phyloP scores from a whole-genome alignment of 2,113 vertebrate genomes.

The Nothoprocta perdicaria region DNA sequence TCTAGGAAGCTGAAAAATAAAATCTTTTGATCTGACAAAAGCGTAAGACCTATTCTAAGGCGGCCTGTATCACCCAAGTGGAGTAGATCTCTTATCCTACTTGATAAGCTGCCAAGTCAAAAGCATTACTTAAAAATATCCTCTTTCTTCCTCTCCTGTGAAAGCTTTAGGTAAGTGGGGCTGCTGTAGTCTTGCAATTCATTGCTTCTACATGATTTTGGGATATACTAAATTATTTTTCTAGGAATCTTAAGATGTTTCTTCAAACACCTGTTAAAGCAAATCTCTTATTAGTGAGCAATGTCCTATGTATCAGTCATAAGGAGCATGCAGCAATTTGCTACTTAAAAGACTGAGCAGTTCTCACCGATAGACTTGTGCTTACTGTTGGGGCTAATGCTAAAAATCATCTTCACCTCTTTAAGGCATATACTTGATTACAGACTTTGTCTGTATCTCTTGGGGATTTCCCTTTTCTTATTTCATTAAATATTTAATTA shows the following conservation, averaged over 20 bases:
- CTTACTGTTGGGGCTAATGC: neutral
- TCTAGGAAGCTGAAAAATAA: neutral
- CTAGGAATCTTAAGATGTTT: neutral
- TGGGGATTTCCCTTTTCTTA: neutral
- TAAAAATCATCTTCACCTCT: neutral
- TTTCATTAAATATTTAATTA: neutral
- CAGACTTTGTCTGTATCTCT: neutral
- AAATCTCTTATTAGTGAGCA: neutral
- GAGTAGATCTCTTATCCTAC: neutral
- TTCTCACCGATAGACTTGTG: neutral
- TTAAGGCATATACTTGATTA: neutral
- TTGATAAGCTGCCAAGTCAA: neutral
- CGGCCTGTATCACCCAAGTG: neutral
- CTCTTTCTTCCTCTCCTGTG: neutral
- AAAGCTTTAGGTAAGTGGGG: neutral
- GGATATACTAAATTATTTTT: neutral
- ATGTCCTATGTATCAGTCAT: neutral
- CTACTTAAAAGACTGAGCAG: neutral
- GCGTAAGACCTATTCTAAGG: neutral
- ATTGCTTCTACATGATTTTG: neutral
- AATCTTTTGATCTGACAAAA: conserved; percentile 28
- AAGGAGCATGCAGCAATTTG: neutral
- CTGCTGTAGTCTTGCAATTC: neutral
- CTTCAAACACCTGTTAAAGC: neutral
- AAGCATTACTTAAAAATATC: neutral